Conservation (phyloP, 2,113 vertebrate species). For the Sceloporus tristichus region DNA sequence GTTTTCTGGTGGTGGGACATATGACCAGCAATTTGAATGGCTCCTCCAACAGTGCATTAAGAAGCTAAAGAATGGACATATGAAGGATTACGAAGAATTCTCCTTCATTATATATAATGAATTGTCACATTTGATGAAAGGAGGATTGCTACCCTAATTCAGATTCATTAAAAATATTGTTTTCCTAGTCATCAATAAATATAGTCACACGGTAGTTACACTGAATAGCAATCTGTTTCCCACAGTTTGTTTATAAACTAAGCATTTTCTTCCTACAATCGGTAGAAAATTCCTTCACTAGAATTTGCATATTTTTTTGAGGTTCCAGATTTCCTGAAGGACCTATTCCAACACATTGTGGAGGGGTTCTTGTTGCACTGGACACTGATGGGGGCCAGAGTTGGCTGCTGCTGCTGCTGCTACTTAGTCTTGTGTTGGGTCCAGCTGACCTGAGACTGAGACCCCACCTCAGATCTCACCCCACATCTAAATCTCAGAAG, state of each 20-base stretch:
- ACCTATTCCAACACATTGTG: no score
- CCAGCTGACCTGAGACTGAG: no score
- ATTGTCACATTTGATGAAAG: conserved; percentile 2
- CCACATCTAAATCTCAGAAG: no score
- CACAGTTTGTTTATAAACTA: background rate
- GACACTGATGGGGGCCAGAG: no score
- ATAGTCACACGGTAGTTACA: background rate
- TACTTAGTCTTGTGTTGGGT: no score
- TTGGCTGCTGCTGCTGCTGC: no score
- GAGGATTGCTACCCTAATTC: background rate
- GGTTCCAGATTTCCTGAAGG: no score
- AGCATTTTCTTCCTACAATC: background rate
- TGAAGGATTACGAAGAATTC: background rate
- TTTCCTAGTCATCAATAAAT: background rate
- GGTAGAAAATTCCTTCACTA: background rate
- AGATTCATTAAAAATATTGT: background rate
- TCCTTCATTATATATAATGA: background rate
- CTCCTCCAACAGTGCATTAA: background rate
- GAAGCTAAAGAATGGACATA: background rate
- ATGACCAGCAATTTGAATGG: background rate
- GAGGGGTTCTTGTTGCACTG: no score
- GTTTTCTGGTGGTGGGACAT: background rate
- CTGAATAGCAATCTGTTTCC: background rate
- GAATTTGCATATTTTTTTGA: background rate
- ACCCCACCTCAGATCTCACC: no score